Evolutionary conservation across 2,113 vertebrate genomes (phyloP).

Genomic region (Apteryx mantelli): DNA sequence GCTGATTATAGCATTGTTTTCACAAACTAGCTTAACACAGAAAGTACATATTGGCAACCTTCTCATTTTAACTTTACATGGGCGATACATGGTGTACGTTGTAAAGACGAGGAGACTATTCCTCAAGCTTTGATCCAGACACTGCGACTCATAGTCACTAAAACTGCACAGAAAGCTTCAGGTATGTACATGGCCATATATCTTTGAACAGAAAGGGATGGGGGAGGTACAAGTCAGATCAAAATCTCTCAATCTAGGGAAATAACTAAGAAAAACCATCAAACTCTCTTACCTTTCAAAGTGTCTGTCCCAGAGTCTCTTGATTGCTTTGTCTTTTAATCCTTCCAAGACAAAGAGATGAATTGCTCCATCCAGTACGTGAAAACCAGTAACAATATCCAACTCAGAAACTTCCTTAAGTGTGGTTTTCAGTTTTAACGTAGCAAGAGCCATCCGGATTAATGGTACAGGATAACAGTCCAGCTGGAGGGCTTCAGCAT

Average conservation of each 20-base stretch:
- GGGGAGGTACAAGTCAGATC: background rate
- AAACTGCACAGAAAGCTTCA: background rate
- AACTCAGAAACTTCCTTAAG: slow-evolving; percentile 58
- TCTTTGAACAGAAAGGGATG: background rate
- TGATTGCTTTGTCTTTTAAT: slow-evolving; percentile 79
- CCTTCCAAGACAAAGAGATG: slow-evolving; percentile 88
- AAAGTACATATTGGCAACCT: background rate
- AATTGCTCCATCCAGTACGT: slow-evolving; percentile 78
- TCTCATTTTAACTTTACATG: background rate
- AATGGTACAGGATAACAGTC: slow-evolving; percentile 12
- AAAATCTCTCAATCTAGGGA: background rate
- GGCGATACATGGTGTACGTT: background rate
- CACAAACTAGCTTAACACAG: background rate
- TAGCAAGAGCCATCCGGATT: slow-evolving; percentile 61
- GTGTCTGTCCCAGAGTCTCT: slow-evolving; percentile 77
- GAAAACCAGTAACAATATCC: slow-evolving; percentile 86
- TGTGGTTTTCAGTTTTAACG: slow-evolving; percentile 58
- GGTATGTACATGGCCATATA: background rate
- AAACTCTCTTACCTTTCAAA: slow-evolving; percentile 54
- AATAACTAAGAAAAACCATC: background rate
- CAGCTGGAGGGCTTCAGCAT: slow-evolving; percentile 75
- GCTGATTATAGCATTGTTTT: background rate
- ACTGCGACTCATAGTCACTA: background rate
- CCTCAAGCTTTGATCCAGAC: background rate
- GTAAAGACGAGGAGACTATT: background rate